A percentile compares a stretch with the other conserved stretches of the same genome.
These are phyloP conservation scores for Papilio polytes DNA, from an alignment of 1,140 invertebrate species.

Conservation along the genomic window DNA sequence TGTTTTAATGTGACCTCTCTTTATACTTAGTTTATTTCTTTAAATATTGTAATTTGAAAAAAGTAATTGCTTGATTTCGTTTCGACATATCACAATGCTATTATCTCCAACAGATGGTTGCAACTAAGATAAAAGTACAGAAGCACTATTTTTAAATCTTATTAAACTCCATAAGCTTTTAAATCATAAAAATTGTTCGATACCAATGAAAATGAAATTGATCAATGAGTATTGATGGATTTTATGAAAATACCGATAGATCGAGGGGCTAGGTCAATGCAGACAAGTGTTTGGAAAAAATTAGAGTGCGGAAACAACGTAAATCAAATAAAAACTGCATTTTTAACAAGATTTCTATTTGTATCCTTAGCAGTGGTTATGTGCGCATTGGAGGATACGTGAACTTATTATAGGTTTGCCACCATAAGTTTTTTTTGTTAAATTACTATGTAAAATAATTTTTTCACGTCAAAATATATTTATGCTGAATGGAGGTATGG, in stretches of 20 bases:
- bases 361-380: slow-evolving; percentile 11
- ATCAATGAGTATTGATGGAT: neutral
- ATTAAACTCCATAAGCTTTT: neutral
- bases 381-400: slow-evolving; percentile 21
- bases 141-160: neutral
- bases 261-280: slow-evolving; percentile 43
- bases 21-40: neutral
- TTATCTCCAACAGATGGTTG: no score
- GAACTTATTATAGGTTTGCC: slow-evolving; percentile 18
- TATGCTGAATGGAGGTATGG: neutral
- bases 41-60: no score
- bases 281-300: slow-evolving; percentile 37
- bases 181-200: neutral
- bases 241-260: slow-evolving; percentile 38
- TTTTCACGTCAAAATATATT: neutral
- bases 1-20: neutral
- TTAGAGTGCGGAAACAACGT: slow-evolving; percentile 18
- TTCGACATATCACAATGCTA: no score
- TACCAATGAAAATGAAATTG: neutral
- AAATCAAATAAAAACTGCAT: neutral
- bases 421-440: slow-evolving; percentile 4
- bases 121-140: no score
- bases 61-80: no score
- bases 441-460: neutral
- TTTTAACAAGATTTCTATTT: neutral